These are phyloP conservation scores for Cryptosula pallasiana DNA, from an alignment of 2,888 invertebrate species.

Conservation along the genomic window DNA sequence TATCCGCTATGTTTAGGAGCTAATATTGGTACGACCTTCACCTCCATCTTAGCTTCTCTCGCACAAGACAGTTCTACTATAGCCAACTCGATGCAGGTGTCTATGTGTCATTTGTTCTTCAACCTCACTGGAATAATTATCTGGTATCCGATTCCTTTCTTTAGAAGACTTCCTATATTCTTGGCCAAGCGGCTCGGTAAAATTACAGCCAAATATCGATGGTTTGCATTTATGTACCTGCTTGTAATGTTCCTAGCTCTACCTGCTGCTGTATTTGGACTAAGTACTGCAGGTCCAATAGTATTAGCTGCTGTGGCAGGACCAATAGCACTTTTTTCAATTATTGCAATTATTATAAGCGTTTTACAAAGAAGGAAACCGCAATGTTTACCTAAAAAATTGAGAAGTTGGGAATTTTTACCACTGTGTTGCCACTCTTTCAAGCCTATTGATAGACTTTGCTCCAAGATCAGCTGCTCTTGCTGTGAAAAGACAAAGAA, in stretches of 20 bases:
- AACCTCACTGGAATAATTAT: conserved; percentile 55
- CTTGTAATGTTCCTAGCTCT: conserved; percentile 33
- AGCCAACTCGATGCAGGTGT: conserved; percentile 37
- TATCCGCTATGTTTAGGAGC: conserved; percentile 43
- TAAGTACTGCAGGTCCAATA: conserved; percentile 34
- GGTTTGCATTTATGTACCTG: conserved; percentile 55
- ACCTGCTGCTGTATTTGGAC: conserved; percentile 34
- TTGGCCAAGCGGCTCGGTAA: conserved; percentile 55
- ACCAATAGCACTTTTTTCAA: conserved; percentile 32
- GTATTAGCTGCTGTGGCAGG: conserved; percentile 33
- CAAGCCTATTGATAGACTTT: conserved; percentile 41
- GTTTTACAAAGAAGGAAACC: conserved; percentile 38
- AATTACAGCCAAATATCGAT: conserved; percentile 56
- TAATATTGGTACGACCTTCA: conserved; percentile 42
- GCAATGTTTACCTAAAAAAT: conserved; percentile 35
- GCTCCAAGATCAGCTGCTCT: too few relatives aligned
- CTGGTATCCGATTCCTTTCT: conserved; percentile 58
- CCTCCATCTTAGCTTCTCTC: conserved; percentile 41
- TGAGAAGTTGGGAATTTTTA: conserved; percentile 47
- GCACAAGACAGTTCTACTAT: conserved; percentile 32
- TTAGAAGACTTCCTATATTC: conserved; percentile 53
- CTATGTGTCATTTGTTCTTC: conserved; percentile 51
- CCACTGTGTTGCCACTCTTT: conserved; percentile 44
- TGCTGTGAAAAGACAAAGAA: too few relatives aligned
- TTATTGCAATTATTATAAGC: conserved; percentile 40